Evolutionary conservation across 92 coral and sea anemone species (phyloP), one percentile per base, ranked within the genome.

Genomic region (Montipora capitata): DNA sequence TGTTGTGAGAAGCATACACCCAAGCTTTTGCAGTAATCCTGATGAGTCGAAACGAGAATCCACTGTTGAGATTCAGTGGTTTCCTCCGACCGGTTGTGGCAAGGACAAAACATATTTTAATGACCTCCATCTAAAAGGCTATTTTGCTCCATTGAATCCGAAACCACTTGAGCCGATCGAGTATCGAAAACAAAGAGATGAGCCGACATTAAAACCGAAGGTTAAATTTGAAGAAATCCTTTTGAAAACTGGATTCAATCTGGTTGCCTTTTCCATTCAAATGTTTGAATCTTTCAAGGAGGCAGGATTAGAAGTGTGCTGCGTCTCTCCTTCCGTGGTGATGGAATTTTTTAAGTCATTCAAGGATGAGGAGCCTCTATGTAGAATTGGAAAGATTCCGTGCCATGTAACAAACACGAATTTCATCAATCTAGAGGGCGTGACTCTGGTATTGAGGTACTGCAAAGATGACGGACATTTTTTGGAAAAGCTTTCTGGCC

Each of bases 211-310:
- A 10, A 75, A 16, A 9, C 76, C n/a, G 7, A 17, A 15, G 14
- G 0, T 16, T 0, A 1, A 7, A 12, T 35, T 91, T 17, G 59
- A 80, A 40, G 82, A 74, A 66, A 80, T 54, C 15, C 67, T 94
- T n/a, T 80, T 92, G 40, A 76, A 74, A 38, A 70, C 88, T 9
- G 95, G 97, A 13, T 89, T 94, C 14, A 94, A 94, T 72, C 76
- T 94, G 68, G 86, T 94, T 4, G 75, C 71, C 10, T 72, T 86
- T 68, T 92, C 97, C 3, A 4, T 77, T 20, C 14, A 51, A 3
- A 72, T 94, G 5, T 88, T 76, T 56, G 5, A 69, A 0, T 81
- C 84, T 3, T 73, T 92, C 52, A 54, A 0, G 58, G 13, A 12
- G 1, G 87, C 97, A 1, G 74, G 66, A 3, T 79, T 94, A 62